These are phyloP conservation scores for Silurus asotus DNA, from an alignment of 2,113 vertebrate species.

Conservation along the genomic window DNA sequence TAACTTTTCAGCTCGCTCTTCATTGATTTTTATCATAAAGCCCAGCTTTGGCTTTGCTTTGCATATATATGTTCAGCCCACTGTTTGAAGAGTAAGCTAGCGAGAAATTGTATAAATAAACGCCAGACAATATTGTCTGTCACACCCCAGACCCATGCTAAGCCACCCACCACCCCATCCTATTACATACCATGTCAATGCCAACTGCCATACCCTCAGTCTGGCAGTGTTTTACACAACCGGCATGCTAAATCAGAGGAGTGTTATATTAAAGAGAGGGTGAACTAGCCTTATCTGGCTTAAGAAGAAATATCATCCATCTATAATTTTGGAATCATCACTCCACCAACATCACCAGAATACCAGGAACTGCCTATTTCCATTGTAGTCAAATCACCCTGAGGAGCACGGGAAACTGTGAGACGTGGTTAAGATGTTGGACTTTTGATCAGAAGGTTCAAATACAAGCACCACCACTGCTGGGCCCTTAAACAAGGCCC, in stretches of 20 bases:
- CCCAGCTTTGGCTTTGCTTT: background rate
- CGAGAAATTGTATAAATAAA: background rate
- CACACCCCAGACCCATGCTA: background rate
- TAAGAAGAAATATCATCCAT: background rate
- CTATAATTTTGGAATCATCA: background rate
- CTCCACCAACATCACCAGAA: background rate
- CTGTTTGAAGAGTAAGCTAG: too few species aligned
- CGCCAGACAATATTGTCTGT: background rate
- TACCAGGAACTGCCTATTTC: background rate
- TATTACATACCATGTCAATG: background rate
- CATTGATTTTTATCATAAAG: background rate
- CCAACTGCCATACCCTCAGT: background rate
- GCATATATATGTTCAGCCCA: background rate
- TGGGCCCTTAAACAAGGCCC: too few species aligned
- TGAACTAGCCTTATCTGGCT: background rate
- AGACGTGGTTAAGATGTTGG: too few species aligned
- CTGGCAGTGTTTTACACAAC: background rate
- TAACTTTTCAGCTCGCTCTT: background rate
- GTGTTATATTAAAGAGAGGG: background rate
- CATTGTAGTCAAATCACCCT: background rate
- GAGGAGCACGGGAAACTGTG: too few species aligned
- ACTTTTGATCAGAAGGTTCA: too few species aligned
- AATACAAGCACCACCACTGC: too few species aligned
- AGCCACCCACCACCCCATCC: constrained; percentile 5
- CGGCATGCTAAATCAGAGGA: background rate